Base-by-base conservation (phyloP, 2,113 vertebrate species). In the Eurypyga helias region DNA sequence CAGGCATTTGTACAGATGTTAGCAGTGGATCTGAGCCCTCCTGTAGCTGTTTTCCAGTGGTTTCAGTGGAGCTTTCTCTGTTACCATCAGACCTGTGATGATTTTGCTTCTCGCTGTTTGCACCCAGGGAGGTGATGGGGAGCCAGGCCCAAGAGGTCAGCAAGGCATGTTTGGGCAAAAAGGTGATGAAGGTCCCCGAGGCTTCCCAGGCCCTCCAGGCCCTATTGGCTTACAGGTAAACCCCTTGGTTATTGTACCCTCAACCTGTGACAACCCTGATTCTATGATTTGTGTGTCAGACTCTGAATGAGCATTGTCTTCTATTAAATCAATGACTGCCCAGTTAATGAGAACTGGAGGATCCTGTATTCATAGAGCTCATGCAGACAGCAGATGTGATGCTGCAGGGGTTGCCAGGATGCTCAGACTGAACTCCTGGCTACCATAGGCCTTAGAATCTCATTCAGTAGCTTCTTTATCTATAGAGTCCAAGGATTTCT, bases 81-180 rank as follows among this genome's bases (percentile, higher is more conserved):
- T 34, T 82, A 12, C 43, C 51, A 28, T 33, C 45, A 89, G 54
- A 90, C 15, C 13, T 67, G 26, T 65, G 26, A 69, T 43, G 15
- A 33, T 78, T 90, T 80, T 77, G 6, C 23, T 75, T 38, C 69
- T 65, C 2, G 1, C 48, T 90, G 38, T 80, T 96, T 62, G 94
- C 96, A 51, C 55, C 31, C 45, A 99, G 99, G 99, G 99, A 84
- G 98, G 98, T 49, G 99, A 99, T 98, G 99, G 99, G 96, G 99
- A 99, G 90, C 98, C 99, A 41, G 99, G 99, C 67, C 99, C 99
- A 84, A 98, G 99, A 95, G 99, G 99, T 95, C 99, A 99, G 84
- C 99, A 99, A 98, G 99, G 99, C 19, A 99, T 99, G 99, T 99
- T 99, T 87, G 99, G 99, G 83, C 99, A 99, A 92, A 99, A 99